Evolutionary conservation across 2,113 vertebrate genomes (phyloP).

Genomic region (Nannospalax galili): DNA sequence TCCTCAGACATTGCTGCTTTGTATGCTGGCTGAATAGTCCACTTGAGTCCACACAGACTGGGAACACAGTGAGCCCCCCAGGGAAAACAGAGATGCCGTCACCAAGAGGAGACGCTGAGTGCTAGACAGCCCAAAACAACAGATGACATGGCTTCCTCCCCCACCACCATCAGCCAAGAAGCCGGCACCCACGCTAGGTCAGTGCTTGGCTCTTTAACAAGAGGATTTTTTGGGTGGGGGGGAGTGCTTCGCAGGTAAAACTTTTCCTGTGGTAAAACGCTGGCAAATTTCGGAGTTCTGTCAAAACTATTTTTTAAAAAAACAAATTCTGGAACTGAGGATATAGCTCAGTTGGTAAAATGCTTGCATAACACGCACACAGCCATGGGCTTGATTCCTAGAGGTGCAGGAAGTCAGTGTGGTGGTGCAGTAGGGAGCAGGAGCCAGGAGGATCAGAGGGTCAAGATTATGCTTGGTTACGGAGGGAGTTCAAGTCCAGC

Average conservation of each 20-base stretch:
- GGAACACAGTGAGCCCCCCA: neutral
- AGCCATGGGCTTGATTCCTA: neutral
- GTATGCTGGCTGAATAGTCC: neutral
- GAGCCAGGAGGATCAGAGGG: too few species aligned
- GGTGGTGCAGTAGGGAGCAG: neutral
- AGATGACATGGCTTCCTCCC: neutral
- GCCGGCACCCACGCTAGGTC: rapidly evolving
- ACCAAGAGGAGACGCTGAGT: neutral
- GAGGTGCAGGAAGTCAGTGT: rapidly evolving
- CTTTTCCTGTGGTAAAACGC: neutral
- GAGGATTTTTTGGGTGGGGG: neutral
- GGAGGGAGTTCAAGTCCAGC: neutral
- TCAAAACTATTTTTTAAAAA: neutral
- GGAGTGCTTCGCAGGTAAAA: neutral
- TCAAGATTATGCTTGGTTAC: neutral
- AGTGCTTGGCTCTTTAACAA: neutral
- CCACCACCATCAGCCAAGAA: neutral
- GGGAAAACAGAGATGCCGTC: neutral
- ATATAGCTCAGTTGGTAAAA: neutral
- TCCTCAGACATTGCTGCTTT: neutral
- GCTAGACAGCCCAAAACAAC: neutral
- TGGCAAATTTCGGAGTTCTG: neutral
- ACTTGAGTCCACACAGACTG: neutral
- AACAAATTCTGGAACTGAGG: neutral
- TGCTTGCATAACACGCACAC: neutral